Evolutionary conservation across 2,888 invertebrate species (phyloP).

Genomic region (Pasiphila rectangulata): DNA sequence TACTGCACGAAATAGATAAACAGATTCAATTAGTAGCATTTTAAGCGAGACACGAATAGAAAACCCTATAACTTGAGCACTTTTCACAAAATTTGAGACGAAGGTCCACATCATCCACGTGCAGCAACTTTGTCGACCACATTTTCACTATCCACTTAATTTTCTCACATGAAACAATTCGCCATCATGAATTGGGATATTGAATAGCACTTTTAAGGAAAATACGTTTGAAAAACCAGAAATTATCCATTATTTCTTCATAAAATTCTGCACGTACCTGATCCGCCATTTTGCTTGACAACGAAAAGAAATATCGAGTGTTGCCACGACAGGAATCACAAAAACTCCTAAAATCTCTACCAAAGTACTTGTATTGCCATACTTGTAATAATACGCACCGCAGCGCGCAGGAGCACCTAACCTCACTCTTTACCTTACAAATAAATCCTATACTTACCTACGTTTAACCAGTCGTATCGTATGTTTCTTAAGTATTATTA

Average conservation of each 20-base stretch:
- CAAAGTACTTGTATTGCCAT: constrained; percentile 4
- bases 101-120: constrained; percentile 49
- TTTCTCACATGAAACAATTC: constrained; percentile 28
- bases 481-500: too few species aligned
- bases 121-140: constrained; percentile 44
- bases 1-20: too few species aligned
- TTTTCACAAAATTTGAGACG: constrained; percentile 14
- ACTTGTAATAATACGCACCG: too few species aligned
- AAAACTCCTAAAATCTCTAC: constrained; percentile 24
- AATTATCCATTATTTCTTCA: constrained; percentile 40
- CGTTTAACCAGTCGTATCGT: too few species aligned
- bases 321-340: constrained; percentile 30
- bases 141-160: constrained; percentile 45
- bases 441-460: too few species aligned
- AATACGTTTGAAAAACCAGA: constrained; percentile 19
- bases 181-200: constrained; percentile 8
- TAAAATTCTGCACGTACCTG: constrained; percentile 83
- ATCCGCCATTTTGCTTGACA: constrained; percentile 88
- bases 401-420: too few species aligned
- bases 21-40: too few species aligned
- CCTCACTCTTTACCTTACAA: too few species aligned
- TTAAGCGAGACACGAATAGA: too few species aligned
- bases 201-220: constrained; percentile 23
- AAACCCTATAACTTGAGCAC: background rate
- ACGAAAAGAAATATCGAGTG: constrained; percentile 70